Base-by-base conservation (phyloP, 2,113 vertebrate genomes). In the Oophaga pumilio region DNA sequence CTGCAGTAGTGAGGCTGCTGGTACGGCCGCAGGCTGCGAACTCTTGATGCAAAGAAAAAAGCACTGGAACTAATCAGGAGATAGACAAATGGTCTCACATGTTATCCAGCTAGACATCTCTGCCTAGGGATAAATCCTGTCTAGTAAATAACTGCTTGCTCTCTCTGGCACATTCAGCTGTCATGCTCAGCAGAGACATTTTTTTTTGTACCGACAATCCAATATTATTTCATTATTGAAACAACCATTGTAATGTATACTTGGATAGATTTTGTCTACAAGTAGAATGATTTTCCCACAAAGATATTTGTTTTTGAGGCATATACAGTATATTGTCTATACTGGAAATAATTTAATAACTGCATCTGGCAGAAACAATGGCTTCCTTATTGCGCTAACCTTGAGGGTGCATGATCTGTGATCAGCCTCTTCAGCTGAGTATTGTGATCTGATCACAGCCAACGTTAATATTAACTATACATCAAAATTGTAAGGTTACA, bases 41-140 rank as follows among this genome's bases (percentile, higher is more conserved):
- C 33, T 74, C 33, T 20, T 10, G 33, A 74, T 74, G 71, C 28
- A 49, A 74, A 22, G 33, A 22, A 18, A 50, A 74, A 74, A 43
- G 17, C 33, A 43, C 71, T 74, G 43, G 43, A 49, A 74, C 33
- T 74, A 74, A 74, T 74, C 71, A 74, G 71, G 71, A 74, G 43
- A 74, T 74, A 74, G 71, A 74, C 43, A 74, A 74, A 74, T 74
- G 33, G 33, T 50, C 33, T 28, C 71, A 43, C 69, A 74, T 74
- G 71, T 74, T 50, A 74, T 74, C 43, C 71, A 74, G 33, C 71
- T 49, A 74, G 71, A 74, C 71, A 74, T 33, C 43, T 50, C 33
- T 74, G 71, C 71, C 71, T 50, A 50, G 15, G 71, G 71, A 74
- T 20, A 74, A 74, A 49, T 74, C 71, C 71, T 74, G 71, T 74